These are phyloP conservation scores for Petrolisthes manimaculis DNA, from an alignment of 2,888 invertebrate genomes.

Conservation along the genomic window DNA sequence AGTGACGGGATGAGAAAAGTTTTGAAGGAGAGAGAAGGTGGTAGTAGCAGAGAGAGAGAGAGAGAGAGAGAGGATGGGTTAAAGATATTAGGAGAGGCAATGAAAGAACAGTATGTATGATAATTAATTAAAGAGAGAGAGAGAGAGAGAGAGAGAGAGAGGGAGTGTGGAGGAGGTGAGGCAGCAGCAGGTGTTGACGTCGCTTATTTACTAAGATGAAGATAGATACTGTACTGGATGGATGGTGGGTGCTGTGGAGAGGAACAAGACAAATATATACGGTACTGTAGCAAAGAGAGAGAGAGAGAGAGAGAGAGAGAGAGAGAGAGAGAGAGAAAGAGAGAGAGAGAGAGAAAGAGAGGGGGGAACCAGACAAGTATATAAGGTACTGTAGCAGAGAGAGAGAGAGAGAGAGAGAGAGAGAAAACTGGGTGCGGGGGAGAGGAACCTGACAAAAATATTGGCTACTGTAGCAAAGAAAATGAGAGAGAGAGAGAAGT, in stretches of 20 bases:
- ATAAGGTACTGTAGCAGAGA: neutral
- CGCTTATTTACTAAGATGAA: neutral
- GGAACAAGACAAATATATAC: neutral
- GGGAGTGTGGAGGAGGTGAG: neutral
- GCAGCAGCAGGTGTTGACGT: neutral
- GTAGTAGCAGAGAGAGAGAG: neutral
- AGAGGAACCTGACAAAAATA: neutral
- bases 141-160: neutral
- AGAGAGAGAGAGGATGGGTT: too few relatives aligned
- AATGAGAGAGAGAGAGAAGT: slow-evolving; percentile 12
- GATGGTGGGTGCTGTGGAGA: neutral
- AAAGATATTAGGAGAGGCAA: neutral
- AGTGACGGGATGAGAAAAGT: neutral
- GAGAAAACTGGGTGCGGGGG: neutral
- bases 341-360: slow-evolving; percentile 27
- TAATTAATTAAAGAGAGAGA: neutral
- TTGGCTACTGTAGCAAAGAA: neutral
- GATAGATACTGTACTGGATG: neutral
- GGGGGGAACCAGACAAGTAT: neutral
- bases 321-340: slow-evolving; percentile 2
- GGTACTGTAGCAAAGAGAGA: neutral
- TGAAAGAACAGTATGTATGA: neutral
- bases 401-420: neutral
- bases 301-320: neutral
- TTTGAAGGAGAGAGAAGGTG: neutral